Base-by-base conservation (phyloP, 2,888 invertebrate species). In the Athalia cordata region DNA sequence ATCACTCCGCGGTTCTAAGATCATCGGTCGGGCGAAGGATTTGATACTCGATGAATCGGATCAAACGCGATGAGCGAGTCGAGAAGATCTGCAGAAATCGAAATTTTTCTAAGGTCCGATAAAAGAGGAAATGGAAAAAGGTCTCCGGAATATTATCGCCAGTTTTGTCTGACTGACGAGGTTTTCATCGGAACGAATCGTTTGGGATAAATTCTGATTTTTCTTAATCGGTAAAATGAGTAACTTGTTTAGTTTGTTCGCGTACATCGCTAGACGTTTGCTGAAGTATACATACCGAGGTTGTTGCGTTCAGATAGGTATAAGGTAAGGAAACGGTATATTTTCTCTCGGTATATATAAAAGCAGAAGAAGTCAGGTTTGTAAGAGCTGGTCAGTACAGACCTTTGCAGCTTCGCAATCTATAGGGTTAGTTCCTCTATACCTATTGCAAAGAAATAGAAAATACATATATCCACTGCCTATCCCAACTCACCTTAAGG, bases 401-500 rank as follows among this genome's bases (percentile, higher is more conserved):
- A 65, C 45, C 5, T 47, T n/a, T n/a, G n/a, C 68, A 68, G 68
- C 29, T 29, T 29, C 29, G 2, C 29, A 29, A 29, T 29, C 29
- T 29, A 29, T 29, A 29, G 29, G 29, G 29, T 29, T 29, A 29
- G 29, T 29, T 29, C 29, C 29, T 29, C 29, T 29, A 29, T 29
- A 2, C 29, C 29, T 29, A n/a, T n/a, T 2, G 59, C 57, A 72
- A 72, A 59, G 72, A 72, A 72, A 72, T 8, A 59, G 59, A 72
- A 45, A 72, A 29, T 29, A 29, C 29, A 29, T 29, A 29, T 29
- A 29, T 29, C 29, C 29, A 29, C 29, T 29, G 29, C 29, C 29
- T 29, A 29, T 29, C 72, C 59, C 72, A 57, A 59, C 57, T 72
- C 59, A 72, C 72, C 72, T 72, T 72, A 72, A 72, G 72, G 59